These are phyloP conservation scores for Haliclona indistincta DNA, from an alignment of 37 sponge, comb jelly and placozoan genomes.

Conservation along the genomic window DNA sequence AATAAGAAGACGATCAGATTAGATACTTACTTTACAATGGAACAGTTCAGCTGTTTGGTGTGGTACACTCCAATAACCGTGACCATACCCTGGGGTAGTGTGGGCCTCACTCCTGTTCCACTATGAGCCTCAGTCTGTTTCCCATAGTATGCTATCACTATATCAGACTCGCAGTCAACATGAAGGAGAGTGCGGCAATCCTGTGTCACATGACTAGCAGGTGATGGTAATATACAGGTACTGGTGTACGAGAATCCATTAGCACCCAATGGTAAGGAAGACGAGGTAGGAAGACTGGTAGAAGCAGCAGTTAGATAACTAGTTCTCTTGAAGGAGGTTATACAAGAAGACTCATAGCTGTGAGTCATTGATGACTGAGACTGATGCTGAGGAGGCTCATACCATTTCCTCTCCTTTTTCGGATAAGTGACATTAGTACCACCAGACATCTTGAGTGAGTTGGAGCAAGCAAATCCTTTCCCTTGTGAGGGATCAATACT, in stretches of 20 bases:
- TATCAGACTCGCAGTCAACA: not conserved
- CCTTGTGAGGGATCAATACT: slow-evolving; percentile 8
- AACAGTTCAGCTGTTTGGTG: slow-evolving; percentile 17
- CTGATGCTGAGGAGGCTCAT: not conserved
- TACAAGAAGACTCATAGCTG: not conserved
- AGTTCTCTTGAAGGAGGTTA: not conserved
- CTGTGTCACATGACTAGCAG: not conserved
- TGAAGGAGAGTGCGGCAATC: not conserved
- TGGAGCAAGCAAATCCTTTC: not conserved
- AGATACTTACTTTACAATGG: slow-evolving; percentile 21
- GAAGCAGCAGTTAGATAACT: not conserved
- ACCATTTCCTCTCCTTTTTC: not conserved
- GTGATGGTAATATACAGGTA: not conserved
- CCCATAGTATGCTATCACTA: slow-evolving; percentile 46
- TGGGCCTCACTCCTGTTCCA: not conserved
- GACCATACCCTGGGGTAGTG: not conserved
- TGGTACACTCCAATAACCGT: slow-evolving; percentile 22
- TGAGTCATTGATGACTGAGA: not conserved
- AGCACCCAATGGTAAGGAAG: not conserved
- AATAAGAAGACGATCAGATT: not conserved
- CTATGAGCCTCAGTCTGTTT: not conserved
- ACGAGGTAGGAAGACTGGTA: not conserved
- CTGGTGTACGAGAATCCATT: not conserved
- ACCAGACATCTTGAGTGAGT: not conserved
- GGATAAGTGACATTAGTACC: not conserved